Percentiles rank a stretch among this genome's conserved stretches.
These are phyloP conservation scores for Pelecanoides urinatrix DNA, from an alignment of 2,113 vertebrate genomes.

Conservation along the genomic window DNA sequence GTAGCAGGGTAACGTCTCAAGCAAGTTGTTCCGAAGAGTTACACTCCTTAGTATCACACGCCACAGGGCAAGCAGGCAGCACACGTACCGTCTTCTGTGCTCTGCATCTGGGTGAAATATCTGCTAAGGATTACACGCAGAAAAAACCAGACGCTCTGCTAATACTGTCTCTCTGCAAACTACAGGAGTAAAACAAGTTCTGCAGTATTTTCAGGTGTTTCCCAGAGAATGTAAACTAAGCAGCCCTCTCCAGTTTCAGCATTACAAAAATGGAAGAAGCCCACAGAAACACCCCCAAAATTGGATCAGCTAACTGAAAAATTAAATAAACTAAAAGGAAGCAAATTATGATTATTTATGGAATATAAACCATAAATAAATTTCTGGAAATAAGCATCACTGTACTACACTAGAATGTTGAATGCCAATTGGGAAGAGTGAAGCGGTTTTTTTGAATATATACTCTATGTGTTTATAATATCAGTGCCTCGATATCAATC, in stretches of 20 bases:
- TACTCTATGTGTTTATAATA: rapidly evolving
- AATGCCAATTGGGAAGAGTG: not conserved
- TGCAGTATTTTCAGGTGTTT: not conserved
- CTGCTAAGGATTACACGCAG: not conserved
- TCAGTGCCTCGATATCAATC: not conserved
- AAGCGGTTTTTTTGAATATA: not conserved
- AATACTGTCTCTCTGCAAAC: not conserved
- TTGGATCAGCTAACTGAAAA: not conserved
- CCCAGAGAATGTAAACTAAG: not conserved
- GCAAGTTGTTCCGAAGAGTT: not conserved
- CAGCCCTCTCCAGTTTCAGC: not conserved
- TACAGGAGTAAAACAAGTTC: not conserved
- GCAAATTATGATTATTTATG: not conserved
- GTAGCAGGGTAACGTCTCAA: not conserved
- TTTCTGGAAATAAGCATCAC: not conserved
- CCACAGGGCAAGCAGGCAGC: not conserved
- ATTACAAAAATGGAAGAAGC: not conserved
- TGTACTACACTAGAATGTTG: not conserved
- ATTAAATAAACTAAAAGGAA: not conserved
- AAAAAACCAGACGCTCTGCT: not conserved
- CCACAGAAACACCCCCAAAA: not conserved
- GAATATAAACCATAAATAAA: not conserved
- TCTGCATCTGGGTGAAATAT: no score
- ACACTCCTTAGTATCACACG: not conserved
- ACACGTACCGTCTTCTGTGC: rapidly evolving